Percentiles rank a stretch among this genome's conserved stretches.
phyloP scores from a whole-genome alignment of 2,113 vertebrate genomes.

The Pluvianellus socialis region DNA sequence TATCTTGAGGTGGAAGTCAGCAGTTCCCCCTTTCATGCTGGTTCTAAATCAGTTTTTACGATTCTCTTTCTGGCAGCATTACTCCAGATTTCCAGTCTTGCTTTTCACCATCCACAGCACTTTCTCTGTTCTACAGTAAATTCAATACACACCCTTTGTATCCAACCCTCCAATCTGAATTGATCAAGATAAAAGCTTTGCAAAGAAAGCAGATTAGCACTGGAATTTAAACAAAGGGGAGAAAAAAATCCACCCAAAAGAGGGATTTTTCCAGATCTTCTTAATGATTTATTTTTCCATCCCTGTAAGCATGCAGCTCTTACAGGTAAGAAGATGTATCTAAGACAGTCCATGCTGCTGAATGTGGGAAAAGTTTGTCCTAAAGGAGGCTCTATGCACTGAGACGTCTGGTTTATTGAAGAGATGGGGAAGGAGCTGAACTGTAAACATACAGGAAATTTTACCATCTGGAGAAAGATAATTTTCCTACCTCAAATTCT shows the following conservation, averaged over 20 bases:
- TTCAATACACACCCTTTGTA: conserved; percentile 4
- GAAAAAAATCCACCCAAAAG: neutral
- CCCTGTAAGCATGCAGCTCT: neutral
- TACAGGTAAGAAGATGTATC: neutral
- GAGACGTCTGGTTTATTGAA: neutral
- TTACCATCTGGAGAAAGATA: neutral
- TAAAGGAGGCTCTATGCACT: neutral
- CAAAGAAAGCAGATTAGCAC: neutral
- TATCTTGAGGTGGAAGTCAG: neutral
- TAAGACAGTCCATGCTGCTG: neutral
- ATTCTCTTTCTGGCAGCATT: conserved; percentile 21
- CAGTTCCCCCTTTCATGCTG: conserved; percentile 23
- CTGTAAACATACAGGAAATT: neutral
- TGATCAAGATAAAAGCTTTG: neutral
- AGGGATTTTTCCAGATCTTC: neutral
- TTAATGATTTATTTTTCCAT: neutral
- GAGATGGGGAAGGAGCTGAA: neutral
- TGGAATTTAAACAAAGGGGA: neutral
- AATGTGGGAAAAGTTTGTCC: neutral
- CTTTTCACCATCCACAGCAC: conserved; percentile 21
- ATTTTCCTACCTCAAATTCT: neutral
- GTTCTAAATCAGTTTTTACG: conserved; percentile 39
- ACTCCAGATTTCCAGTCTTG: neutral
- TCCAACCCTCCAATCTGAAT: conserved; percentile 3
- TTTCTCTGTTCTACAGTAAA: conserved; percentile 18